Evolutionary conservation across 2,113 vertebrate genomes (phyloP), one percentile per base, ranked within the genome.

Genomic region (Patagioenas fasciata): DNA sequence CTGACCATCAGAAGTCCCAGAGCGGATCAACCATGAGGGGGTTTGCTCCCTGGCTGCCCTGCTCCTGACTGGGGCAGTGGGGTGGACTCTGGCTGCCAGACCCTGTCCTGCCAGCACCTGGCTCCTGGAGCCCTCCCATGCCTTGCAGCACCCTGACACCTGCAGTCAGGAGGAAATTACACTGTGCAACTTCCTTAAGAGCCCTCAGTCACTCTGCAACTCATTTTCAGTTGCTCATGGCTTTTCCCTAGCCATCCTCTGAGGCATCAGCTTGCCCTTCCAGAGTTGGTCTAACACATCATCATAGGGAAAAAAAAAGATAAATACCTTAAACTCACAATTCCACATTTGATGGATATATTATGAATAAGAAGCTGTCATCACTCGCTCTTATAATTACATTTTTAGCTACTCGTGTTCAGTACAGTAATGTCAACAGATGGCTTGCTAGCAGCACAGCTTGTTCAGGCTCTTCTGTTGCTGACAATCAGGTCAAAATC

Each of bases 331-430:
- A 73, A 64, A 80, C 57, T 78, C 56, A 81, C 19, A 81, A 42
- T 62, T 81, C 42, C n/a, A 85, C 11, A 42, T 85, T 88, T 92
- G 34, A 90, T 31, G 5, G 48, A 60, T 66, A 75, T 58, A 31
- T 67, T 83, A 67, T 21, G 24, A 81, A 91, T 82, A 71, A 77
- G 88, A 85, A 85, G 28, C 28, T 92, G 42, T 80, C 71, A 91
- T 60, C 60, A 57, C 69, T 40, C 81, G 44, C 24, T 79, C 38
- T 72, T 74, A 34, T 62, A 67, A 56, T 80, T 80, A 88, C 71
- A 88, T 91, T 83, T 95, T 95, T 95, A 95, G 80, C 19, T 78
- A 38, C 29, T 94, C 48, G 53, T 72, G 34, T 69, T 92, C 69
- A 67, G 36, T 71, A 42, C 53, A 38, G 18, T 64, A 67, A 64